A percentile compares a stretch with the other conserved stretches of the same genome.
phyloP scores from a whole-genome alignment of 23 tunicate genomes.

The Diplosoma virens region DNA sequence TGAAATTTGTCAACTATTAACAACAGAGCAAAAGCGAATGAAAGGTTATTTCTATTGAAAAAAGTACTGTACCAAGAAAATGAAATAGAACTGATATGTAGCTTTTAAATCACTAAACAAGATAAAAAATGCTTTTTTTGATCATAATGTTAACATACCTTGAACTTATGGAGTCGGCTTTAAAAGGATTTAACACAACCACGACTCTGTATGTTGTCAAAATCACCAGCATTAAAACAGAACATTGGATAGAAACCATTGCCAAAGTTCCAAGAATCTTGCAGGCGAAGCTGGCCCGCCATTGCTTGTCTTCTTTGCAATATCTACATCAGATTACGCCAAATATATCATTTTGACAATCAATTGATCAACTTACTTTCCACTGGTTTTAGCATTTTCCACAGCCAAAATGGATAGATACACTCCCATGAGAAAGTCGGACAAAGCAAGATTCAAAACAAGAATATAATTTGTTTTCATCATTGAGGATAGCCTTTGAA shows the following conservation, averaged over 20 bases:
- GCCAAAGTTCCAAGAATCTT: slow-evolving; percentile 65
- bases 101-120: too few species aligned
- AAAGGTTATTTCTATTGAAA: too few species aligned
- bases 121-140: too few species aligned
- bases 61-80: background rate
- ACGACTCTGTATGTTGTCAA: slow-evolving; percentile 68
- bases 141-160: slow-evolving; percentile 51
- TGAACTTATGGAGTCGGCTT: slow-evolving; percentile 38
- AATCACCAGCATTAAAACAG: slow-evolving; percentile 60
- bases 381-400: slow-evolving; percentile 45
- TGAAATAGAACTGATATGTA: background rate
- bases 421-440: slow-evolving; percentile 82
- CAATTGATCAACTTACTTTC: slow-evolving; percentile 35
- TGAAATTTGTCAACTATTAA: too few species aligned
- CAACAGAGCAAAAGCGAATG: too few species aligned
- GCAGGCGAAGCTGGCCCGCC: slow-evolving; percentile 57
- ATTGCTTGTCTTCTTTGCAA: slow-evolving; percentile 50
- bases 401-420: slow-evolving; percentile 65
- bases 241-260: slow-evolving; percentile 69
- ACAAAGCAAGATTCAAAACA: slow-evolving; percentile 67
- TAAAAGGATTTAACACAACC: slow-evolving; percentile 61
- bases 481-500: slow-evolving; percentile 48
- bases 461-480: slow-evolving; percentile 67
- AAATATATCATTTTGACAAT: background rate
- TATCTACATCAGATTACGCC: slow-evolving; percentile 37